Conservation (phyloP, 2,797 vertebrate genomes). For the Lutjanus argentimaculatus region DNA sequence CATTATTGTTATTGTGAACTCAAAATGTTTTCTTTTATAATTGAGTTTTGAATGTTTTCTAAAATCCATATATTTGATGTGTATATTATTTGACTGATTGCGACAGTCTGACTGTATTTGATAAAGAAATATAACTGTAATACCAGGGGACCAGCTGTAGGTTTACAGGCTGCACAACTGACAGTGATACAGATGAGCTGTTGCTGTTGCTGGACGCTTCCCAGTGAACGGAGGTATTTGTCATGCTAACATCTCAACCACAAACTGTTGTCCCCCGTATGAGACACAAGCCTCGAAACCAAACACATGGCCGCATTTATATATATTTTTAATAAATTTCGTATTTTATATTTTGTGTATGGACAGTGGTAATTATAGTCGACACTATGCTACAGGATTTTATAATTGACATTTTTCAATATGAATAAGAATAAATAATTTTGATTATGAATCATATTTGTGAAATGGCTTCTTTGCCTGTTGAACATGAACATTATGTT, state of each 20-base stretch:
- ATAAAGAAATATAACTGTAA: conserved; percentile 22
- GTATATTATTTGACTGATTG: conserved; percentile 31
- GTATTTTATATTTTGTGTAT: conserved; percentile 68
- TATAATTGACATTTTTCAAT: conserved; percentile 56
- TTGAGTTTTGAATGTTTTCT: conserved; percentile 18
- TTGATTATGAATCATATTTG: conserved; percentile 45
- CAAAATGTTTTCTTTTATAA: background rate
- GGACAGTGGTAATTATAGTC: conserved; percentile 44
- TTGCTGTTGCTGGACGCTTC: conserved; percentile 34
- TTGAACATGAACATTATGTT: conserved; percentile 3
- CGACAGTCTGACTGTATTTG: conserved; percentile 20
- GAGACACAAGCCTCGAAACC: conserved; percentile 46
- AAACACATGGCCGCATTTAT: conserved; percentile 38
- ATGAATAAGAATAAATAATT: conserved; percentile 72
- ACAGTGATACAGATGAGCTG: conserved; percentile 49
- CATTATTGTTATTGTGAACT: background rate
- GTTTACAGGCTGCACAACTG: conserved; percentile 39
- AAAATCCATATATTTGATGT: conserved; percentile 32
- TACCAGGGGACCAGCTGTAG: conserved; percentile 22
- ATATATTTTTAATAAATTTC: conserved; percentile 54
- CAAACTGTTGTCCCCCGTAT: conserved; percentile 24
- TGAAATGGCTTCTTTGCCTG: conserved; percentile 31
- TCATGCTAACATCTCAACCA: conserved; percentile 36
- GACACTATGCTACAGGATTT: conserved; percentile 51
- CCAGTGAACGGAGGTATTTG: conserved; percentile 5